Base-by-base conservation (phyloP, 2,113 vertebrate genomes). In the Notarius quadriscutis region DNA sequence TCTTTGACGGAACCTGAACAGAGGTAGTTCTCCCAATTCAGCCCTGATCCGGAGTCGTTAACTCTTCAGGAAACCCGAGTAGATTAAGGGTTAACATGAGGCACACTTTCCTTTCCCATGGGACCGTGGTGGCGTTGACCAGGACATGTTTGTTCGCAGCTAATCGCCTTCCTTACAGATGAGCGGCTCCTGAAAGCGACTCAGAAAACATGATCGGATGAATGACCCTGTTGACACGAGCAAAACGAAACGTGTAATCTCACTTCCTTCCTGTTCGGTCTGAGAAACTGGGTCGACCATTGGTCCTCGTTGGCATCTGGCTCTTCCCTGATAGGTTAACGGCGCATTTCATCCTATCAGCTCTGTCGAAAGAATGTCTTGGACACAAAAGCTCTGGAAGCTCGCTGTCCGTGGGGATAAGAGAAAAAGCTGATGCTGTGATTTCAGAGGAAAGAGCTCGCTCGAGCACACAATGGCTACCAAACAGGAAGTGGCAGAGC, bases 151-250 rank as follows among this genome's bases (percentile, higher is more conserved):
- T 92, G 79, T 87, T 91, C 80, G 92, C 88, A 84, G 79, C 91
- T 95, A 94, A 95, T 95, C 93, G 6, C 89, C 88, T 95, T 93
- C 57, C 92, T 93, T 92, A 93, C 93, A 94, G 94, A 94, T 93
- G 93, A 95, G 85, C 57, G 91, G 89, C 72, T 87, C 72, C 86
- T 88, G 65, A 92, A 93, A 87, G 62, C 88, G 84, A 89, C 84
- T 93, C 87, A 85, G 88, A 89, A 92, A 93, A 88, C 88, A 92
- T 90, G 89, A 93, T 88, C 27, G 92, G 94, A 90, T 89, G 72
- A 81, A 53, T 87, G 91, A 90, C 77, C 50, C 63, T 91, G 92
- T 91, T 93, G 94, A 92, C 89, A 91, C 82, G 89, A 86, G 41
- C 77, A 80, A 18, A 30, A 5, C 5, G 17, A 27, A 79, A 34